These are phyloP conservation scores for Lasioglossum leucozonium DNA, from an alignment of 2,888 invertebrate genomes.

Conservation along the genomic window DNA sequence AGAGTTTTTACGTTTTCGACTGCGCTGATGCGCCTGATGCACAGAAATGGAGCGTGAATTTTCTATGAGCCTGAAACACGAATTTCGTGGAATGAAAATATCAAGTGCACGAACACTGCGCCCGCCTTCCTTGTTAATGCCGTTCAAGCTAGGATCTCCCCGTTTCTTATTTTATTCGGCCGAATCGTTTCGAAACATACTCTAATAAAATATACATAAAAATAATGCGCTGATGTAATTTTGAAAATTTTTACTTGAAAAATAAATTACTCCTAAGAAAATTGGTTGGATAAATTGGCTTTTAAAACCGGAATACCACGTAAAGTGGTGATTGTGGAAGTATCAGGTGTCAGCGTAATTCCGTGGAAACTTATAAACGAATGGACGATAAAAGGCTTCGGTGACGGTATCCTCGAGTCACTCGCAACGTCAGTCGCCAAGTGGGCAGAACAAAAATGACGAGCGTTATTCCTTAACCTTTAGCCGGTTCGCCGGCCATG, in stretches of 20 bases:
- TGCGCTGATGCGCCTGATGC: not conserved
- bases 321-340: not conserved
- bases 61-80: not conserved
- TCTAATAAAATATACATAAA: too few relatives aligned
- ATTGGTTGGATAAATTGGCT: not conserved
- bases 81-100: not conserved
- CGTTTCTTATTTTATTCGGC: not conserved
- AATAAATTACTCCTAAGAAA: not conserved
- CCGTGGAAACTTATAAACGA: not conserved
- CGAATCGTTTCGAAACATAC: not conserved
- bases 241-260: too few relatives aligned
- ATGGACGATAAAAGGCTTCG: constrained; percentile 3
- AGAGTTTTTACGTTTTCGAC: not conserved
- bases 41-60: not conserved
- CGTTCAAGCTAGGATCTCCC: not conserved
- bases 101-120: not conserved
- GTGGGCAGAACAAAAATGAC: constrained; percentile 31
- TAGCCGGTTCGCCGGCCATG: constrained; percentile 35
- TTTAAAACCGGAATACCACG: not conserved
- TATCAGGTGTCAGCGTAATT: not conserved
- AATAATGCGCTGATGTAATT: too few relatives aligned
- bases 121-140: not conserved
- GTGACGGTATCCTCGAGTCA: not conserved
- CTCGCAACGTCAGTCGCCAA: constrained; percentile 18
- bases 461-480: constrained; percentile 39